Base-by-base conservation (phyloP, 2,888 invertebrate species). In the Itoplectis maculator region DNA sequence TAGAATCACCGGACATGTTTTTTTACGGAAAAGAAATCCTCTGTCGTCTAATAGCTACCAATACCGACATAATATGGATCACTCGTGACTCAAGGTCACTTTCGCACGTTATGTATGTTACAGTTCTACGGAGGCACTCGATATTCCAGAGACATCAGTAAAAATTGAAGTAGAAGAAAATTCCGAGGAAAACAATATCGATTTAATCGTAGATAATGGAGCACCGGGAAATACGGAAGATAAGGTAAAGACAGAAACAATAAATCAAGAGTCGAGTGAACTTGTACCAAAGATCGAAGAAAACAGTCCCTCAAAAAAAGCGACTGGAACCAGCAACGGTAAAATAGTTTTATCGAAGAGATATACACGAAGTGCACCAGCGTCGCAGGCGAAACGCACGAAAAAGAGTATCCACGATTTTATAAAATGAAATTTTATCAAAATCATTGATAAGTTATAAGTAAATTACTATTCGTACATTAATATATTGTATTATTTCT, bases 391-490 rank as follows among this genome's bases (percentile, higher is more conserved):
- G 6, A 83, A 83, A 45, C 68, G 63, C n/a, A 51, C 66, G 37
- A 77, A 65, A 80, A 80, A 73, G 15, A 69, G 72, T 3, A 83
- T 83, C 23, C 68, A 83, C 51, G 83, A 83, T 74, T 80, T 83
- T 59, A 77, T 83, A 54, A 29, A 40, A 75, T 47, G 20, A 61
- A 42, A 0, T 20, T 66, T 29, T 15, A 29, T 42, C 11, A 2
- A 51, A 49, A 35, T 51, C 13, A 29, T 23, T 6, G 20, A 20
- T 40, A 2, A 15, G 54, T 15, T 0, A 8, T 51, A 9, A 11
- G 11, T 51, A 35, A 18, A 40, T 13, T 3, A 40, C 49, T 11
- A n/a, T 20, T 13, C 51, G 37, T 13, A 35, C 6, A 47, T 49
- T 54, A 9, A n/a, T 35, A 35, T 49, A 11, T 15, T 42, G 42